Base-by-base conservation (phyloP, 2,797 vertebrate species). In the Sebastes alutus region DNA sequence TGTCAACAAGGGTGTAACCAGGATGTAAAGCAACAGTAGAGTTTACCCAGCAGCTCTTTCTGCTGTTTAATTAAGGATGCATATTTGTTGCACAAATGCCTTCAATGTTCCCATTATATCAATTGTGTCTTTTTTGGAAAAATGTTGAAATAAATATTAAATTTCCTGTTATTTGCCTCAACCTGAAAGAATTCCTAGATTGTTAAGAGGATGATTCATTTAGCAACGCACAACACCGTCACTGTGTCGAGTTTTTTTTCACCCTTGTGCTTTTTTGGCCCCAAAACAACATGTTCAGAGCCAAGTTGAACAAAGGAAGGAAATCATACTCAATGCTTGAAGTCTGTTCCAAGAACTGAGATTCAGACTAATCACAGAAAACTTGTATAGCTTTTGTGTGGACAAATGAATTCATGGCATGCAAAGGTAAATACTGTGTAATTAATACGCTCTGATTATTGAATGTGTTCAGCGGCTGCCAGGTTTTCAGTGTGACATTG, bases 301-400 rank as follows among this genome's bases (percentile, higher is more conserved):
- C 66, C 67, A 86, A 64, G 18, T 7, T 25, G 58, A 90, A 93
- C 88, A 93, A 93, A 88, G 77, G 80, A 73, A 86, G 91, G 90
- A 94, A 94, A 83, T 73, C 58, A 82, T 84, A 58, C 46, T 85
- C 72, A 81, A 64, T 70, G 72, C 85, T 74, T 78, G 32, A 82
- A 77, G 80, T 85, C 25, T 16, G 81, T 70, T 85, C 75, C 65
- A 75, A 83, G 71, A 87, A 46, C 9, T 7, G 33, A 72, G 76
- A 72, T 58, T 42, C 61, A 42, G 20, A 69, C 63, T 71, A 75
- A 75, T 82, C 66, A 77, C 56, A 61, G 52, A 84, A 59, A 87
- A 60, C 46, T 70, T 83, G 61, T 46, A 63, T 30, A 70, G 80
- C 62, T 81, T 90, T 88, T 90, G 85, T 89, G 59, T 69, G 68